Evolutionary conservation across 2,888 invertebrate genomes (phyloP).

Genomic region (Notodonta ziczac): DNA sequence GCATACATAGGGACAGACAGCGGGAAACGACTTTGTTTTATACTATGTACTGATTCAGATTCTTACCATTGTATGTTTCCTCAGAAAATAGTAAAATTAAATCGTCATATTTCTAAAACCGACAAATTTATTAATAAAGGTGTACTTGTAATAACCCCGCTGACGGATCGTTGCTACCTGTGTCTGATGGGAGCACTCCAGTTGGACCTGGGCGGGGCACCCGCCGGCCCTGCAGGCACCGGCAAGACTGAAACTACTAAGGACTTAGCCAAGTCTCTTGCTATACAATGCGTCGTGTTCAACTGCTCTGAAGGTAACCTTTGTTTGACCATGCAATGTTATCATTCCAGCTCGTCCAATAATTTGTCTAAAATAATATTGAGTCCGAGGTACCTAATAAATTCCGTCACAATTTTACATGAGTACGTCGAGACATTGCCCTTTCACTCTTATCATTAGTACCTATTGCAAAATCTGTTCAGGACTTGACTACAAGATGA

Average conservation of each 20-base stretch:
- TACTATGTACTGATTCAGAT: too few species aligned
- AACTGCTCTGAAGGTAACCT: constrained; percentile 92
- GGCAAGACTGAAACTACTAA: constrained; percentile 97
- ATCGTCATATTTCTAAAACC: not conserved
- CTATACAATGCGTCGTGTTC: constrained; percentile 96
- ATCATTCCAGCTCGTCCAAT: too few species aligned
- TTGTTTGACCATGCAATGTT: not conserved
- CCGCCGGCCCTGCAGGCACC: constrained; percentile 93
- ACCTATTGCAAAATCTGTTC: not conserved
- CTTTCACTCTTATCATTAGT: too few species aligned
- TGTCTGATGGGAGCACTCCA: constrained; percentile 96
- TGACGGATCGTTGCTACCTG: constrained; percentile 95
- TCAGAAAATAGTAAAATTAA: too few species aligned
- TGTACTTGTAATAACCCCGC: constrained; percentile 94
- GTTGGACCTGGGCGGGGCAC: constrained; percentile 94
- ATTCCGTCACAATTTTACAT: too few species aligned
- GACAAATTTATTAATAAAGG: constrained; percentile 55
- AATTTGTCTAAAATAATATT: too few species aligned
- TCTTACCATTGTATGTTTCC: too few species aligned
- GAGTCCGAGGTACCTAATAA: too few species aligned
- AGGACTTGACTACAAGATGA: constrained; percentile 89
- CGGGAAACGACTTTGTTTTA: too few species aligned
- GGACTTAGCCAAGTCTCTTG: constrained; percentile 93
- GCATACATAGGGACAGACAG: too few species aligned
- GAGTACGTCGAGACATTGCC: too few species aligned